Base-by-base conservation (phyloP, 2,888 invertebrate species). In the Epirrhoe alternata region DNA sequence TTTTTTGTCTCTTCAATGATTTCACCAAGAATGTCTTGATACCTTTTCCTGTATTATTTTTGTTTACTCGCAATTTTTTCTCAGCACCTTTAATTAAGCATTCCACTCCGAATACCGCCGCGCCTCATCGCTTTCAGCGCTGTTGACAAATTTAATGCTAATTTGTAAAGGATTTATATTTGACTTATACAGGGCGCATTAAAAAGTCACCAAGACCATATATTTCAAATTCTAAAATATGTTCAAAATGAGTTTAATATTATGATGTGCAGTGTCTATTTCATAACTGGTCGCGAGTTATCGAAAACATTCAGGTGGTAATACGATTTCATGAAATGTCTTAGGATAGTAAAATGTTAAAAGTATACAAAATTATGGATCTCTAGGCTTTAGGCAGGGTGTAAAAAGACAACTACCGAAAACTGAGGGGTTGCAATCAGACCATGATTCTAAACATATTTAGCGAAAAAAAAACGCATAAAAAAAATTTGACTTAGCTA, bases 131-230 rank as follows among this genome's bases (percentile, higher is more conserved):
- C 47, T 45, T 68, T 33, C 54, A 59, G 6, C 61, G 30, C 64
- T 24, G 61, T 17, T 52, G 64, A 67, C 65, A 61, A 67, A 60
- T 66, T 64, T 31, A 61, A 61, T 60, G 61, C 49, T 64, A 49
- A 65, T 69, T 51, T 16, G 42, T 58, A 16, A 57, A 31, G 61
- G 45, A 61, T 57, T 64, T 59, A 60, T 50, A 63, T 62, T 57
- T 31, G 45, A 47, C 17, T 62, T 58, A 62, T 60, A 31, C 64
- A 51, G 64, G 54, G n/a, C 62, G 17, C 64, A 52, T 68, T 62
- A 57, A 68, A 53, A 56, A 60, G 54, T 67, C 65, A 64, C 6
- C 52, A 55, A 53, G 42, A n/a, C 17, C 50, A 14, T 59, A 42
- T 14, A 24, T 58, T 38, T 38, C 6, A 50, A 17, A 14, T 31